phyloP scores from a whole-genome alignment of 37 sponge, comb jelly and placozoan genomes.

The Mnemiopsis leidyi region DNA sequence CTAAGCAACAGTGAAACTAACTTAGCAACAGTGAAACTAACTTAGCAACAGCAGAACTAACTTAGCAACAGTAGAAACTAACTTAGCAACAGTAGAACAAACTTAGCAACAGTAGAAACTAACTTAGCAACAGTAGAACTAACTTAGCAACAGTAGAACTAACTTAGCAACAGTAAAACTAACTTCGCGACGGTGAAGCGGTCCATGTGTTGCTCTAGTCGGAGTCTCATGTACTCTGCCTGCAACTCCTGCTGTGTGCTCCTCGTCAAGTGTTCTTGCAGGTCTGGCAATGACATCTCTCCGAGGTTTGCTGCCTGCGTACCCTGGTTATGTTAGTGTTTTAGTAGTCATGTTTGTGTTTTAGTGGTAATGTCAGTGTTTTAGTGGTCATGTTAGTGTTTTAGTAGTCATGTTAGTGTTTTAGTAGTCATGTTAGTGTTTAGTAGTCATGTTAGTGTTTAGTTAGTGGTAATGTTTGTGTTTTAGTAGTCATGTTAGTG shows the following conservation, averaged over 20 bases:
- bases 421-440: too few relatives aligned
- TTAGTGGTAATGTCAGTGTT: too few relatives aligned
- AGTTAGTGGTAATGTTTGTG: too few relatives aligned
- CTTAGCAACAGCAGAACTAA: not conserved
- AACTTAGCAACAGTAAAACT: not conserved
- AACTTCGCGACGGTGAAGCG: constrained; percentile 56
- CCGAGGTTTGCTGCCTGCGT: constrained; percentile 19
- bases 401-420: too few relatives aligned
- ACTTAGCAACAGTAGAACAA: not conserved
- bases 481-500: too few relatives aligned
- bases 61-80: not conserved
- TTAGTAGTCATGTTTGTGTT: too few relatives aligned
- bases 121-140: not conserved
- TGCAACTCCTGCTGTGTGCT: constrained; percentile 51
- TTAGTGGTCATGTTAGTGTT: too few relatives aligned
- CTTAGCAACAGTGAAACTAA: not conserved
- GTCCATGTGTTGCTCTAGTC: constrained; percentile 18
- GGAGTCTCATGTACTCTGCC: constrained; percentile 55
- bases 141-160: not conserved
- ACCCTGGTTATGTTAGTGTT: too few relatives aligned
- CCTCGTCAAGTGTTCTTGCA: constrained; percentile 45
- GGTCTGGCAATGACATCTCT: constrained; percentile 19
- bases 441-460: too few relatives aligned
- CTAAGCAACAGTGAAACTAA: not conserved
- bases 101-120: not conserved